phyloP scores from a whole-genome alignment of 2,797 vertebrate species.

The Serranus cabrilla region DNA sequence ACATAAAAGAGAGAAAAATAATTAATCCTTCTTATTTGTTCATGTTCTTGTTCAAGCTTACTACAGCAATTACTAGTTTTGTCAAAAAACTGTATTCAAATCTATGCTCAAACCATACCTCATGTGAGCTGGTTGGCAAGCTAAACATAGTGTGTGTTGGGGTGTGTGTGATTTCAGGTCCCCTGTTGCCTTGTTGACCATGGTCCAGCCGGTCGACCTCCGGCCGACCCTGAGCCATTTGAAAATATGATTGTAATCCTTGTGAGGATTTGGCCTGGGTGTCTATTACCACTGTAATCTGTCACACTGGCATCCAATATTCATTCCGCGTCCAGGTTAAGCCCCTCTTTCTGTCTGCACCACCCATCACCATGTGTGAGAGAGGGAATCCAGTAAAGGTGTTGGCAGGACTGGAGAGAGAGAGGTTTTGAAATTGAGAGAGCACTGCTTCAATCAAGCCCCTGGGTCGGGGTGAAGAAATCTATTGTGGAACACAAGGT shows the following conservation, averaged over 20 bases:
- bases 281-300: constrained; percentile 88
- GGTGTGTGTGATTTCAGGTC: constrained; percentile 29
- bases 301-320: constrained; percentile 82
- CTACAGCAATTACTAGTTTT: neutral
- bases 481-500: constrained; percentile 75
- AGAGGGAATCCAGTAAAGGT: constrained; percentile 52
- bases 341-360: constrained; percentile 80
- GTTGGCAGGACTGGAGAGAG: constrained; percentile 57
- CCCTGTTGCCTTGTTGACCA: constrained; percentile 54
- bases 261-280: constrained; percentile 85
- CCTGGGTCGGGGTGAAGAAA: constrained; percentile 76
- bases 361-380: constrained; percentile 67
- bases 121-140: constrained; percentile 11
- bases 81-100: neutral
- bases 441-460: constrained; percentile 81
- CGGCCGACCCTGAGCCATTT: constrained; percentile 78
- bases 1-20: neutral
- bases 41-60: constrained; percentile 20
- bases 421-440: constrained; percentile 78
- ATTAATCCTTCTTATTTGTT: neutral
- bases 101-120: constrained; percentile 6
- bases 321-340: constrained; percentile 85
- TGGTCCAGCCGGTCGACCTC: constrained; percentile 77
- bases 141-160: neutral
- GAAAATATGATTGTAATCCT: constrained; percentile 86